Evolutionary conservation across 2,888 invertebrate genomes (phyloP), one percentile per base, ranked within the genome.

Genomic region (Chrysina gloriosa): DNA sequence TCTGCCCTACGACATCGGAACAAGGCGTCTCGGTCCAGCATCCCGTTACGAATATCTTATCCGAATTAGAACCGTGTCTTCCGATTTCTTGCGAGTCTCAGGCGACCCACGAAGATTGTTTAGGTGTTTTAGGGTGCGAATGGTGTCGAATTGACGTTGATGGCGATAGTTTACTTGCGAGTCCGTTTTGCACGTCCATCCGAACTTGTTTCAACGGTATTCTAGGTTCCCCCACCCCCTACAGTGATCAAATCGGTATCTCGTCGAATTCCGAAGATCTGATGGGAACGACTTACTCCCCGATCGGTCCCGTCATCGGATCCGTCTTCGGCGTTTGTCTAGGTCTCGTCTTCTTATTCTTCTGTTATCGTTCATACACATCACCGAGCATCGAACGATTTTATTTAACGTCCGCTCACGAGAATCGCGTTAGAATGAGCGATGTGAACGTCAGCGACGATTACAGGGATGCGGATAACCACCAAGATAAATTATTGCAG

Each of bases 101-200:
- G 78, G 77, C 84, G 36, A 86, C 87, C 0, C 89, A 90, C 76
- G 85, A 86, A 1, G 87, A 89, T 56, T 93, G 93, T 77, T 81
- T 90, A 56, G 86, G 86, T 0, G 87, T 95, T 23, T 85, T 94
- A 75, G 95, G 95, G 66, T 97, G 96, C 82, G 95, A 96, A 80
- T 97, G 96, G 96, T 97, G 96, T 80, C 90, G 91, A 77, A 84
- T 92, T 67, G 93, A 94, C 77, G 85, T 89, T 3, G 93, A 95
- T 77, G 92, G 92, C 0, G 86, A 87, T 69, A 89, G 90, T 21
- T 84, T 85, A 4, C 86, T 95, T 14, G 82, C 86, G 1, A 83
- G 87, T 3, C 91, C 95, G 0, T 94, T 92, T 80, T 97, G 97
- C 80, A 90, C 93, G 1, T 88, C 91, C 1, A 91, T 94, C 77